A percentile compares a stretch with the other conserved stretches of the same genome.
Evolutionary conservation across 1,140 invertebrate species (phyloP).

Genomic region (Ditylenchus dipsaci): DNA sequence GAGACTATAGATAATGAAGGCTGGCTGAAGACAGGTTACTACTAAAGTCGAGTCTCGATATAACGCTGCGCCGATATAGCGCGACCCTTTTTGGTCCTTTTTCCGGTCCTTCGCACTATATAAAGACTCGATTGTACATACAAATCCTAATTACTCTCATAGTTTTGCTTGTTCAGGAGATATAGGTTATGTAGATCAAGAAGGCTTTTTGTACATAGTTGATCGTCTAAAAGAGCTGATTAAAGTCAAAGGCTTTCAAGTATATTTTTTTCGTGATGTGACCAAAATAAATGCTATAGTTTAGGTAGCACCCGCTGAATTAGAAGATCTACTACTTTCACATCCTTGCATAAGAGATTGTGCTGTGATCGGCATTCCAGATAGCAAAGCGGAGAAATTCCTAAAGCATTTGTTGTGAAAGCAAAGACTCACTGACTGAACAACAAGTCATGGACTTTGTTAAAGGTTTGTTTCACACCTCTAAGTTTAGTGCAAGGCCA

Average conservation of each 20-base stretch:
- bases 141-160: too few relatives aligned
- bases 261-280: neutral
- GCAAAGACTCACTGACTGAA: slow-evolving; percentile 60
- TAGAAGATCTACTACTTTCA: slow-evolving; percentile 74
- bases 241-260: slow-evolving; percentile 76
- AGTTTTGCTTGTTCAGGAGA: slow-evolving; percentile 64
- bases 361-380: slow-evolving; percentile 75
- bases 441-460: slow-evolving; percentile 42
- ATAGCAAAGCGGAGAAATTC: slow-evolving; percentile 72
- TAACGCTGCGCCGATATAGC: too few relatives aligned
- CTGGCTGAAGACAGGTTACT: too few relatives aligned
- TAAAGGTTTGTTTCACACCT: too few relatives aligned
- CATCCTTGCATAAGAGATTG: slow-evolving; percentile 72
- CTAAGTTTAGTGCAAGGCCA: too few relatives aligned
- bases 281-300: slow-evolving; percentile 1
- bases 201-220: slow-evolving; percentile 69
- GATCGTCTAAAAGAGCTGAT: slow-evolving; percentile 83
- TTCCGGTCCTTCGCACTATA: too few relatives aligned
- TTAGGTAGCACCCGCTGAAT: slow-evolving; percentile 79
- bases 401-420: slow-evolving; percentile 71
- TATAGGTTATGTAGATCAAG: slow-evolving; percentile 71
- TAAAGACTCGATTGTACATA: too few relatives aligned
- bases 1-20: too few relatives aligned
- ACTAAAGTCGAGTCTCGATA: too few relatives aligned
- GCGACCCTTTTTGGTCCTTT: too few relatives aligned